A percentile compares a stretch with the other conserved stretches of the same genome.
These are phyloP conservation scores for Leucozona laternaria DNA, from an alignment of 2,888 invertebrate species.

Conservation along the genomic window DNA sequence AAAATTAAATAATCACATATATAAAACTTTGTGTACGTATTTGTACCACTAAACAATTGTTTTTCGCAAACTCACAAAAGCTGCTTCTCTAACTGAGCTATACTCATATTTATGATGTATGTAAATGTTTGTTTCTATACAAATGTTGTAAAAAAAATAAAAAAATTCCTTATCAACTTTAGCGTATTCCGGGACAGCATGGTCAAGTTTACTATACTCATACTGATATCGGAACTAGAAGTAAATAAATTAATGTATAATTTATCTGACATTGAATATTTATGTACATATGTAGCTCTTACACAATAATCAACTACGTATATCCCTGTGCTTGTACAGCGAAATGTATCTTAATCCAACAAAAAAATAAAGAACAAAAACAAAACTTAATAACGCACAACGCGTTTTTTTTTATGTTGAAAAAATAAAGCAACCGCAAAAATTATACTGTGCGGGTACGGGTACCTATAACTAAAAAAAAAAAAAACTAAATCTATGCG, in stretches of 20 bases:
- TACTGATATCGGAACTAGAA: constrained; percentile 57
- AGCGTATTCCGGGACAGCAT: constrained; percentile 22
- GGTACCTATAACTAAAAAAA: constrained; percentile 12
- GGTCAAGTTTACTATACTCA: constrained; percentile 63
- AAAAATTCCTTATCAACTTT: constrained; percentile 46
- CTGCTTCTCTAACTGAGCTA: not conserved
- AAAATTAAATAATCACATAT: not conserved
- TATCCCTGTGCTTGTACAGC: not conserved
- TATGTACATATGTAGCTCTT: not conserved
- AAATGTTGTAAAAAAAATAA: not conserved
- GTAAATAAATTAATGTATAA: constrained; percentile 26
- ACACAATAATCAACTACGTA: not conserved
- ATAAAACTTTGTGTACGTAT: not conserved
- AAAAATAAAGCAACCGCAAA: constrained; percentile 10
- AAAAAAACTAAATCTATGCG: not conserved
- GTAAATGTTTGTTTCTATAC: constrained; percentile 8
- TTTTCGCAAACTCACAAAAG: not conserved
- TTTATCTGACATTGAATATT: constrained; percentile 20
- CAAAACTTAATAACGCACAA: not conserved
- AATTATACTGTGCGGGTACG: not conserved
- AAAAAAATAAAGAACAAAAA: not conserved
- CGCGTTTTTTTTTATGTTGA: not conserved
- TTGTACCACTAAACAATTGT: not conserved
- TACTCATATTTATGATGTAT: not conserved
- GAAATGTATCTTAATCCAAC: not conserved